A percentile compares a stretch with the other conserved stretches of the same genome.
These are phyloP conservation scores for Erethizon dorsatum DNA, from an alignment of 2,797 vertebrate genomes.

Conservation along the genomic window DNA sequence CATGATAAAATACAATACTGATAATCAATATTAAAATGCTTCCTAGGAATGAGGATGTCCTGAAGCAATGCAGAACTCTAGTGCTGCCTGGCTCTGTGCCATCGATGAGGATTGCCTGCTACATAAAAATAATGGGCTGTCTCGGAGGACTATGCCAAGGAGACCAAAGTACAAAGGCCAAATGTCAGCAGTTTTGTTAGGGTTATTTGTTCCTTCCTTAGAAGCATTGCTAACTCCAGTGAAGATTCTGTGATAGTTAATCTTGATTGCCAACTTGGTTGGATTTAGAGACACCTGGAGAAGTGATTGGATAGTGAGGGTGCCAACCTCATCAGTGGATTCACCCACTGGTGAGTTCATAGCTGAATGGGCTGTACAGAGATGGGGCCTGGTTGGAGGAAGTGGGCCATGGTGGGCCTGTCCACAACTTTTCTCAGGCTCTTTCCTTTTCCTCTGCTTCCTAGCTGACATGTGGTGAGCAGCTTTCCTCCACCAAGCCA, in stretches of 20 bases:
- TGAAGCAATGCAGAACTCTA: slow-evolving; percentile 43
- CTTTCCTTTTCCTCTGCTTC: neutral
- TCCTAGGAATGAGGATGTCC: slow-evolving; percentile 39
- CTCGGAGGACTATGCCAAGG: neutral
- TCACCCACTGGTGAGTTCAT: neutral
- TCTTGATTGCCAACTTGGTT: neutral
- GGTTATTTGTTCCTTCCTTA: neutral
- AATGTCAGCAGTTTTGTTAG: neutral
- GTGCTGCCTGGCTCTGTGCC: neutral
- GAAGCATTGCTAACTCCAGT: neutral
- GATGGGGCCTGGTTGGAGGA: neutral
- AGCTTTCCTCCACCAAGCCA: neutral
- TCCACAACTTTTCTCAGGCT: neutral
- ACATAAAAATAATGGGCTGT: neutral
- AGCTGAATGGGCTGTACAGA: neutral
- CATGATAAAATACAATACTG: slow-evolving; percentile 75
- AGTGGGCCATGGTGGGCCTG: neutral
- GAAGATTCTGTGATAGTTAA: neutral
- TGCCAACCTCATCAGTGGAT: neutral
- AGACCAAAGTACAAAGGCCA: neutral
- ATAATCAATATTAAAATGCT: slow-evolving; percentile 77
- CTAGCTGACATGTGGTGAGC: neutral
- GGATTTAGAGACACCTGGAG: neutral
- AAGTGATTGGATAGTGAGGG: neutral
- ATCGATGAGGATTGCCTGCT: neutral